Evolutionary conservation across 2,888 invertebrate genomes (phyloP).

Genomic region (Parochlus steinenii): DNA sequence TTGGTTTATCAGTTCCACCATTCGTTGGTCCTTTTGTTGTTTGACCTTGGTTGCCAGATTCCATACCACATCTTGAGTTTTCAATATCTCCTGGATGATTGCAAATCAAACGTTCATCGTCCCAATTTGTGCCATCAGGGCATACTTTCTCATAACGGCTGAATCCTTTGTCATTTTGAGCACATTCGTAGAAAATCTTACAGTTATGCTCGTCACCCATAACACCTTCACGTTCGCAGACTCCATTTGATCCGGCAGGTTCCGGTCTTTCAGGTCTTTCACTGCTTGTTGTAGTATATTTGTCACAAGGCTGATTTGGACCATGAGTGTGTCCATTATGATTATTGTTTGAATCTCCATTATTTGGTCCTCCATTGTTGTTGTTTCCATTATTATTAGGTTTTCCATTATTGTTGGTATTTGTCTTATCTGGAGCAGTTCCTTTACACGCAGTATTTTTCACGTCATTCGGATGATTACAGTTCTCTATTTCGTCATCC

Average conservation of each 20-base stretch:
- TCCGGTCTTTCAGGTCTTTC: conserved; percentile 14
- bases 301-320: not conserved
- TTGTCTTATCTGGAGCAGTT: conserved; percentile 4
- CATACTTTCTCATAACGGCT: conserved; percentile 45
- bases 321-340: conserved; percentile 1
- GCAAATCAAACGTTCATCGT: conserved; percentile 29
- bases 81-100: conserved; percentile 22
- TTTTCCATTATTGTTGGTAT: not conserved
- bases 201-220: conserved; percentile 1
- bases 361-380: conserved; percentile 7
- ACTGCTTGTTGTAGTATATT: not conserved
- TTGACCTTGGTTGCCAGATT: conserved; percentile 2
- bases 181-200: conserved; percentile 31
- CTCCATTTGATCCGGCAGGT: conserved; percentile 15
- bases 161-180: conserved; percentile 31
- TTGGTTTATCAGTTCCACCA: not conserved
- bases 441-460: conserved; percentile 10
- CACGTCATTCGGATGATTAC: conserved; percentile 23
- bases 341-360: conserved; percentile 1
- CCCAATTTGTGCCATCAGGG: conserved; percentile 47
- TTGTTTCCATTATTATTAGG: not conserved
- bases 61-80: conserved; percentile 8
- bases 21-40: too few relatives aligned
- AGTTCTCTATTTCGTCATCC: conserved; percentile 33
- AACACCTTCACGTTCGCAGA: conserved; percentile 12